Base-by-base conservation (phyloP, 2,113 vertebrate species). In the Herpailurus yagouaroundi region DNA sequence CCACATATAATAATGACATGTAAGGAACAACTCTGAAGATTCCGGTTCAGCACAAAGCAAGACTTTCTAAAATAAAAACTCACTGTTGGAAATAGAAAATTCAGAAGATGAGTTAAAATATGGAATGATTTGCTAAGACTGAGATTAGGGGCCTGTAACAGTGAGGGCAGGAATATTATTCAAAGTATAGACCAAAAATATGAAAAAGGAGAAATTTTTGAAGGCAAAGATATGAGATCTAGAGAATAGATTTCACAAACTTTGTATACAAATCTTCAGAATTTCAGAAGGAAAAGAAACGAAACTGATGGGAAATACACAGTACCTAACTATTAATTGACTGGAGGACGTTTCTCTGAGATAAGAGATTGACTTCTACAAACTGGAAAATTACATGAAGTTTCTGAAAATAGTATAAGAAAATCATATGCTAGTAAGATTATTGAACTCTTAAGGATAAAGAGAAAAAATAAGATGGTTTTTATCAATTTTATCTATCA, bases 331-430 rank as follows among this genome's bases (percentile, higher is more conserved):
- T 38, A 45, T 15, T 16, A 48, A 19, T 38, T 38, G 45, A 73
- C 5, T 16, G 14, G 48, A 81, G 55, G 66, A 27, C 27, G 7
- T 73, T 55, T 68, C 64, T 73, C 74, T 81, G 36, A 57, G 9
- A 45, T 66, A 68, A 86, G 64, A 73, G 29, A 86, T 3, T 80
- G 29, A 23, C 31, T 85, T 64, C 41, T 80, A 64, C 48, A 90
- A 63, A 90, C 90, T 29, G 41, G 33, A 31, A 80, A 73, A 63
- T 63, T 94, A 38, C 12, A 36, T 27, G 33, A 76, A n/a, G 41
- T 71, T 90, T 94, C 52, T 71, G n/a, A 64, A 90, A 79, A 84
- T n/a, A 63, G 21, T 94, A 80, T 36, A n/a, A 94, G 50, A 73
- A 79, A 96, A 7, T 55, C 41, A 41, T 36, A 63, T 19, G 21